Percentiles rank a stretch among this genome's conserved stretches.
Conservation (phyloP, 35 echinoderm and acorn worm genomes). For the Hemicentrotus pulcherrimus region DNA sequence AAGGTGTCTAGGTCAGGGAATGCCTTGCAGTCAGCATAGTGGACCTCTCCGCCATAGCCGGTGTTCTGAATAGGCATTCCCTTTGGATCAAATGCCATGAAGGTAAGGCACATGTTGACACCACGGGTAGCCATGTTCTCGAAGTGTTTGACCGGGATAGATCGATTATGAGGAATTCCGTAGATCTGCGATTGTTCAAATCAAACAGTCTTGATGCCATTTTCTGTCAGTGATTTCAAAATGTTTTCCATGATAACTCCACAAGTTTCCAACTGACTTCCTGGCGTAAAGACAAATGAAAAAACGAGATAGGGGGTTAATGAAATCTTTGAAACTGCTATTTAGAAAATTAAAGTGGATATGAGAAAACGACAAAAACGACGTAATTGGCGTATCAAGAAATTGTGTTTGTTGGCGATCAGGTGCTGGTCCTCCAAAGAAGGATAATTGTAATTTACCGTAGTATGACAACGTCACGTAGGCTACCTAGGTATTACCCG, state of each 20-base stretch:
- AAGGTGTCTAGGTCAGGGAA: slow-evolving; percentile 69
- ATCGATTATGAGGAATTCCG: slow-evolving; percentile 58
- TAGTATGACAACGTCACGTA: too few relatives aligned
- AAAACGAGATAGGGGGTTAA: too few relatives aligned
- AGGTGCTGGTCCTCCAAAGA: too few relatives aligned
- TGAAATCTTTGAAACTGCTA: too few relatives aligned
- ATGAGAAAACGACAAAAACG: too few relatives aligned
- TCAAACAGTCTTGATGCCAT: slow-evolving; percentile 53
- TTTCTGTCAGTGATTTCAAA: background rate
- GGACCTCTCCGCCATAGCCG: slow-evolving; percentile 46
- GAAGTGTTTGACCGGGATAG: slow-evolving; percentile 63
- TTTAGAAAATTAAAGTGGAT: too few relatives aligned
- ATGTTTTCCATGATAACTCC: background rate
- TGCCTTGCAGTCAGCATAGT: slow-evolving; percentile 47
- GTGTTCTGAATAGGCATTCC: background rate
- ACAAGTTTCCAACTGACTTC: too few relatives aligned
- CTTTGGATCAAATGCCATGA: slow-evolving; percentile 39
- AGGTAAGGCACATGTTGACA: slow-evolving; percentile 29
- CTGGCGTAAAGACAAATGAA: too few relatives aligned
- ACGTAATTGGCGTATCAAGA: too few relatives aligned
- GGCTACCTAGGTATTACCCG: too few relatives aligned
- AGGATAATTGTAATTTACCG: too few relatives aligned
- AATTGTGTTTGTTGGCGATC: too few relatives aligned
- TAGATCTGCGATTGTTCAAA: slow-evolving; percentile 67
- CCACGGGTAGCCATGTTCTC: slow-evolving; percentile 26